Base-by-base conservation (phyloP, 2,113 vertebrate genomes). In the Macrotus californicus region DNA sequence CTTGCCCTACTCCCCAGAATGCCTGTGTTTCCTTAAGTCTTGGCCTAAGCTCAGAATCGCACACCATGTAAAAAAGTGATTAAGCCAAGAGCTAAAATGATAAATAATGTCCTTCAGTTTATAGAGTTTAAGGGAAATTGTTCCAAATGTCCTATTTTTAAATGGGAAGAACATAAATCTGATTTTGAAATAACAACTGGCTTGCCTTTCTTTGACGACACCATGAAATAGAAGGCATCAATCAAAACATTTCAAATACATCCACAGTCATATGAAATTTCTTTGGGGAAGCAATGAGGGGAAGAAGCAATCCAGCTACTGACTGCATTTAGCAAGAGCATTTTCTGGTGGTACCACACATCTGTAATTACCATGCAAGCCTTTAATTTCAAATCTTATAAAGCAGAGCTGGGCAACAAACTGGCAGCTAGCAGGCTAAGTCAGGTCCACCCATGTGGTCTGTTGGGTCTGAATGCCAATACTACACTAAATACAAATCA, bases 181-280 rank as follows among this genome's bases (percentile, higher is more conserved):
- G 76, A 85, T 52, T 92, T 79, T 93, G 76, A 93, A 93, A 87
- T 84, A 93, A 83, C 34, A 94, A 72, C n/a, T 84, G 26, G 54
- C 39, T 76, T 96, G 66, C 31, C 48, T 87, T 94, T 93, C 50
- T 73, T 48, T 61, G 34, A 72, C 91, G 52, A 61, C 18, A 64
- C 34, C 31, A 67, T 19, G 21, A 94, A 89, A 86, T 56, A 2
- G 41, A 93, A 92, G 93, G 64, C 64, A 64, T 24, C 43, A 59
- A 87, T 43, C 61, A 80, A 97, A 91, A 90, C 21, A 91, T 56
- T 66, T 61, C 21, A 77, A 92, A 82, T 76, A 56, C 39, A 92
- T 61, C 92, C 52, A 85, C 46, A 73, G 94, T 92, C 67, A 46
- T 39, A 86, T 90, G 29, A 82, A 19, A 81, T 85, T 93, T 91